Percentiles rank a stretch among this genome's conserved stretches.
Conservation (phyloP, 2,888 invertebrate genomes). For the Calliphora vomitoria region DNA sequence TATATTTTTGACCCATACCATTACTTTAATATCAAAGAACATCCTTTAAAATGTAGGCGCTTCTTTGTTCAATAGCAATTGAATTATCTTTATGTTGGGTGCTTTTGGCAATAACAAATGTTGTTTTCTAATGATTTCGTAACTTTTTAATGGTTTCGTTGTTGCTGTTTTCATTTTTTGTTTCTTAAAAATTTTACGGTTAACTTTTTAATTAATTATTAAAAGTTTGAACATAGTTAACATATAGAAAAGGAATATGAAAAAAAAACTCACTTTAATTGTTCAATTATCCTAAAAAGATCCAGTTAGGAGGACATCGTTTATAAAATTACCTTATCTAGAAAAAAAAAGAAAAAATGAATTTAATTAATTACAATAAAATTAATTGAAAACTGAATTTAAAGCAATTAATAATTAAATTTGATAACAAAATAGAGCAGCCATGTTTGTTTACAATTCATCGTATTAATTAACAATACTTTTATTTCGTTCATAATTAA, state of each 20-base stretch:
- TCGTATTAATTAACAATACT: constrained; percentile 18
- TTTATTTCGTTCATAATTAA: constrained; percentile 49
- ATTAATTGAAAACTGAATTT: constrained; percentile 34
- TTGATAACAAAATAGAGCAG: neutral
- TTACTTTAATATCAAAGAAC: neutral
- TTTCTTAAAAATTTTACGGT: neutral
- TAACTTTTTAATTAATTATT: neutral
- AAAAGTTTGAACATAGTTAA: neutral
- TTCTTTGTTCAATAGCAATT: neutral
- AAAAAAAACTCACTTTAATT: neutral
- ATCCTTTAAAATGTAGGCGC: neutral
- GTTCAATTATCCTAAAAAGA: constrained; percentile 21
- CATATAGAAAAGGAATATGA: neutral
- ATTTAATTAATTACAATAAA: constrained; percentile 21
- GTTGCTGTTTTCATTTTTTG: neutral
- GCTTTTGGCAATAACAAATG: neutral
- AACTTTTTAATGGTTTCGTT: neutral
- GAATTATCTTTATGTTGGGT: neutral
- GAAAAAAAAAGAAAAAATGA: neutral
- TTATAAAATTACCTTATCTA: constrained; percentile 31
- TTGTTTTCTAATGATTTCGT: neutral
- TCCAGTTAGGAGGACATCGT: neutral
- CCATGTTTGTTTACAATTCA: neutral
- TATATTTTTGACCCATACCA: too few species aligned
- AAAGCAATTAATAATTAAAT: constrained; percentile 30